Percentiles rank a stretch among this genome's conserved stretches.
phyloP scores from a whole-genome alignment of 2,797 vertebrate species.

The Vespertilio murinus region DNA sequence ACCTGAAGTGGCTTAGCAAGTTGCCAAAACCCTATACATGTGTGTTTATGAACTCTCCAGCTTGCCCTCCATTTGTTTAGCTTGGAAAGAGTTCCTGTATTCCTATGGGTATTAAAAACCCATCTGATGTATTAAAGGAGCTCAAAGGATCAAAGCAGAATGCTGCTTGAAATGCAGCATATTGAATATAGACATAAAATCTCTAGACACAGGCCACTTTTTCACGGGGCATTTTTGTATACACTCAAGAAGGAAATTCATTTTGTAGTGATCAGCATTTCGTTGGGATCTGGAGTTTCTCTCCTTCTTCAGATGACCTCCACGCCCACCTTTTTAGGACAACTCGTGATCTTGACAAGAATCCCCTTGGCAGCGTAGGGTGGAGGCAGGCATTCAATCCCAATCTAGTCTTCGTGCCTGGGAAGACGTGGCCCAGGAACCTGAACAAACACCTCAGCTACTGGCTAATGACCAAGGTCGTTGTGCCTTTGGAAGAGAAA shows the following conservation, averaged over 20 bases:
- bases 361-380: neutral
- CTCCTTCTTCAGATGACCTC: neutral
- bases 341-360: constrained; percentile 34
- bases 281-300: constrained; percentile 35
- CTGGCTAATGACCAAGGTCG: neutral
- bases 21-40: constrained; percentile 71
- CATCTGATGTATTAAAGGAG: constrained; percentile 74
- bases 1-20: constrained; percentile 74
- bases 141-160: constrained; percentile 74
- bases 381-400: neutral
- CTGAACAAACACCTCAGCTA: neutral
- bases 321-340: neutral
- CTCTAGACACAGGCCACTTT: constrained; percentile 52
- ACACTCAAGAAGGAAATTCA: constrained; percentile 52
- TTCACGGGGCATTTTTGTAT: constrained; percentile 67
- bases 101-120: constrained; percentile 73
- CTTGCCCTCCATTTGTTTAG: constrained; percentile 76
- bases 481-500: neutral
- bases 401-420: neutral
- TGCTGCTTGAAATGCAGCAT: constrained; percentile 65
- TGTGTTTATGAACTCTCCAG: constrained; percentile 73
- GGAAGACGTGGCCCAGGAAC: neutral
- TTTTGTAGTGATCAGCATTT: constrained; percentile 43
- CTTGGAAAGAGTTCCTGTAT: constrained; percentile 74
- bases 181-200: constrained; percentile 56